Percentiles rank a stretch among this genome's conserved stretches.
These are phyloP conservation scores for Pammene aurita DNA, from an alignment of 2,888 invertebrate genomes.

Conservation along the genomic window DNA sequence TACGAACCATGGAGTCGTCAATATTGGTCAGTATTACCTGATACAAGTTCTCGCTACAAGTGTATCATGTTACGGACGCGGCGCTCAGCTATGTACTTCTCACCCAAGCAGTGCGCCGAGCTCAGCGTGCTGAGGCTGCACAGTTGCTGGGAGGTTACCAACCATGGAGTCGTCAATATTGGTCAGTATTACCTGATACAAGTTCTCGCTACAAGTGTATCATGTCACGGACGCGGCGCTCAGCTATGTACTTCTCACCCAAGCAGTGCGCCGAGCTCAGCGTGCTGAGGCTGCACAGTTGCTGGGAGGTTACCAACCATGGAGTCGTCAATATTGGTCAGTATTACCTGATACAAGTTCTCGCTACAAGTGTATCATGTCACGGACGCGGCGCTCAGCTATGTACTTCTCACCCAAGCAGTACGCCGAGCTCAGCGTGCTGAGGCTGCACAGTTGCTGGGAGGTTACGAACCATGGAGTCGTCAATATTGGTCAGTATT, in stretches of 20 bases:
- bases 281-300: conserved; percentile 94
- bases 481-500: neutral
- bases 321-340: conserved; percentile 97
- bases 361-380: conserved; percentile 98
- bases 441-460: conserved; percentile 96
- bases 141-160: conserved; percentile 98
- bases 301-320: conserved; percentile 99
- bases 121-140: conserved; percentile 92
- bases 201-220: conserved; percentile 96
- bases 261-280: conserved; percentile 96
- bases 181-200: conserved; percentile 85
- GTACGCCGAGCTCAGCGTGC: conserved; percentile 93
- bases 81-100: conserved; percentile 97
- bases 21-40: conserved; percentile 87
- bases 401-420: conserved; percentile 97
- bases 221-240: conserved; percentile 98
- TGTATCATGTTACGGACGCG: conserved; percentile 98
- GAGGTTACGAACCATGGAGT: conserved; percentile 95
- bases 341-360: conserved; percentile 93
- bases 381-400: conserved; percentile 96
- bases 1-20: conserved; percentile 97
- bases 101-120: conserved; percentile 95
- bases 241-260: conserved; percentile 96
- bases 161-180: conserved; percentile 84
- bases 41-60: conserved; percentile 90